These are phyloP conservation scores for Paradisaea rubra DNA, from an alignment of 2,113 vertebrate genomes.

Conservation along the genomic window DNA sequence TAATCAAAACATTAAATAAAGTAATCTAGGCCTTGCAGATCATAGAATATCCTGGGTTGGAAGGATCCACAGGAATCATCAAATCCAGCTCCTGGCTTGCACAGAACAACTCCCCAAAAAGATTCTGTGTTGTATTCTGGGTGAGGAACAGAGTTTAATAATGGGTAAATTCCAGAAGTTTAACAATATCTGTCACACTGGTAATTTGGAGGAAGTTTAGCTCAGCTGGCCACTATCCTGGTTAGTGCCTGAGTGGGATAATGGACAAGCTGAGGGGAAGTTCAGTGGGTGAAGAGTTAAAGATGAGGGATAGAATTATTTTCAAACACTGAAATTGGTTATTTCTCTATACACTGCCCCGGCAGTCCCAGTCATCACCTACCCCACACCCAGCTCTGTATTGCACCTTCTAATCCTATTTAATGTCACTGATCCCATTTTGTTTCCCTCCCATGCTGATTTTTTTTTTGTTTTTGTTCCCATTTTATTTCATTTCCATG, in stretches of 20 bases:
- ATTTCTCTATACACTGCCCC: neutral
- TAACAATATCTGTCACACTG: neutral
- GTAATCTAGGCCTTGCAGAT: neutral
- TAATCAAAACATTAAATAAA: neutral
- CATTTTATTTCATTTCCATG: conserved; percentile 65
- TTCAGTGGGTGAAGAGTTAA: neutral
- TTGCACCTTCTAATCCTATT: conserved; percentile 32
- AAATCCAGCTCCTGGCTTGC: neutral
- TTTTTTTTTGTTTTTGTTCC: neutral
- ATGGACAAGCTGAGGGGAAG: neutral
- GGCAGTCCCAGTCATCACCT: neutral
- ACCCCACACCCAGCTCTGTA: neutral
- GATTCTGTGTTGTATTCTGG: neutral
- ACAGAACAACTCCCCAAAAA: neutral
- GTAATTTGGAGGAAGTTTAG: neutral
- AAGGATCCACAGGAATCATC: neutral
- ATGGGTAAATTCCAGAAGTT: neutral
- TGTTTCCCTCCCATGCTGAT: conserved; percentile 41
- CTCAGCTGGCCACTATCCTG: neutral
- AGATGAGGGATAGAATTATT: neutral
- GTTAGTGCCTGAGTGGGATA: neutral
- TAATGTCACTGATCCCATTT: neutral
- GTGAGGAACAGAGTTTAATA: neutral
- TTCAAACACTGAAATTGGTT: neutral
- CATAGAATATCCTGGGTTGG: neutral